phyloP scores from a whole-genome alignment of 2,113 vertebrate species.

The Cyprinus carpio region DNA sequence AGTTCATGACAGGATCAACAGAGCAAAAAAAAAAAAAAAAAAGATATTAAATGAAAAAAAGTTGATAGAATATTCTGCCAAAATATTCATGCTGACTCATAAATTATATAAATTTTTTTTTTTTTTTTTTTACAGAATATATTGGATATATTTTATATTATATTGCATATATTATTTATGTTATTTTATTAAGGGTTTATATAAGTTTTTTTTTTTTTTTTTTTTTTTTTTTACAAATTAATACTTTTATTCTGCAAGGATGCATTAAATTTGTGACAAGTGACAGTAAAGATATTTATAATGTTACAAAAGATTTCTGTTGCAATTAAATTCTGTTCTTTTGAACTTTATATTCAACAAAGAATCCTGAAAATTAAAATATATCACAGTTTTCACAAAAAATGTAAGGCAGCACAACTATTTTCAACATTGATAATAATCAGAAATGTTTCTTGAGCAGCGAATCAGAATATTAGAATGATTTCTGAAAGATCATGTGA shows the following conservation, averaged over 20 bases:
- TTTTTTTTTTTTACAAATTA: no score
- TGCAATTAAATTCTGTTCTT: not conserved
- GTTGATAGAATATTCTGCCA: not conserved
- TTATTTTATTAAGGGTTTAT: no score
- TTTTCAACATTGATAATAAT: not conserved
- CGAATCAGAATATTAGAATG: not conserved
- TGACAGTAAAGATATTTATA: not conserved
- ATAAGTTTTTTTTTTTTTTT: no score
- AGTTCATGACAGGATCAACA: not conserved
- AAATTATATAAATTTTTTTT: not conserved
- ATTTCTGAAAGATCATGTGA: not conserved
- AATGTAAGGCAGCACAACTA: no score
- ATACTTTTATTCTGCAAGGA: not conserved
- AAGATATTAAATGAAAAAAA: not conserved
- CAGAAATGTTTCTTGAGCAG: not conserved
- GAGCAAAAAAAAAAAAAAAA: not conserved
- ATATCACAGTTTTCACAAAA: no score
- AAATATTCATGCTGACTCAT: not conserved
- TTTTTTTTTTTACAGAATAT: not conserved
- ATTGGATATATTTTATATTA: not conserved
- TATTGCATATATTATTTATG: not conserved
- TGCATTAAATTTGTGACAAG: not conserved
- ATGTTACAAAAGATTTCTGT: not conserved
- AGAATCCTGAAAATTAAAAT: not conserved
- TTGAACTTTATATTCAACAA: not conserved